Evolutionary conservation across 2,888 invertebrate species (phyloP).

Genomic region (Phorcus lineatus): DNA sequence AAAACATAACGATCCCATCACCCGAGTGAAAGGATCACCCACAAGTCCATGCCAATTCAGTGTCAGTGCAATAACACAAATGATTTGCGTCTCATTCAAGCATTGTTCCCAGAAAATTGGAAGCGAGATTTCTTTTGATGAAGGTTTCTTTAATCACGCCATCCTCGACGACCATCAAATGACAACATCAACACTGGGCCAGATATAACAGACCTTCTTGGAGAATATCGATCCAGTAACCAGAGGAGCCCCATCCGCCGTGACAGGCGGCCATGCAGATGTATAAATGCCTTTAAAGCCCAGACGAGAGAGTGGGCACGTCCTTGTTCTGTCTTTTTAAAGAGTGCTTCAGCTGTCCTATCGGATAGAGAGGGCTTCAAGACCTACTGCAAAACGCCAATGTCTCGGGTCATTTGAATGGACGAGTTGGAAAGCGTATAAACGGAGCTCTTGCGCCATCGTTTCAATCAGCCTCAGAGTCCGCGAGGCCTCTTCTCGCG

Average conservation of each 20-base stretch:
- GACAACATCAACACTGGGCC: slow-evolving; percentile 20
- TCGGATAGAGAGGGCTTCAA: slow-evolving; percentile 25
- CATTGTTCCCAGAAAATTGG: slow-evolving; percentile 21
- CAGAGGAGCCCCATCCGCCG: slow-evolving; percentile 12
- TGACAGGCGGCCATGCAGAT: slow-evolving; percentile 16
- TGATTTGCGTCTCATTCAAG: slow-evolving; percentile 4
- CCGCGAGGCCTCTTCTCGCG: slow-evolving; percentile 9
- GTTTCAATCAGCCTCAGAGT: slow-evolving; percentile 23
- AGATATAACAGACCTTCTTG: slow-evolving; percentile 17
- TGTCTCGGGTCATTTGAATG: slow-evolving; percentile 22
- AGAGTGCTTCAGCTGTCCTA: slow-evolving; percentile 23
- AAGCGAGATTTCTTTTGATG: slow-evolving; percentile 24
- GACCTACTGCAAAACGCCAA: slow-evolving; percentile 12
- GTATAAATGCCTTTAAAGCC: slow-evolving; percentile 25
- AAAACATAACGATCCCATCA: slow-evolving; percentile 5
- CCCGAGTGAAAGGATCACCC: background rate
- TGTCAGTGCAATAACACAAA: slow-evolving; percentile 17
- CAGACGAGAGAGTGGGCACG: slow-evolving; percentile 12
- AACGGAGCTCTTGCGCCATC: slow-evolving; percentile 9
- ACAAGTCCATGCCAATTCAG: background rate
- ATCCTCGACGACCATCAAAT: slow-evolving; percentile 22
- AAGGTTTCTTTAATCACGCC: slow-evolving; percentile 24
- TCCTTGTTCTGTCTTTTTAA: slow-evolving; percentile 21
- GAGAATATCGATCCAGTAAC: background rate
- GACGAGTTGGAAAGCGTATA: slow-evolving; percentile 24